These are phyloP conservation scores for Gymnobelideus leadbeateri DNA, from an alignment of 2,113 vertebrate genomes.

Conservation along the genomic window DNA sequence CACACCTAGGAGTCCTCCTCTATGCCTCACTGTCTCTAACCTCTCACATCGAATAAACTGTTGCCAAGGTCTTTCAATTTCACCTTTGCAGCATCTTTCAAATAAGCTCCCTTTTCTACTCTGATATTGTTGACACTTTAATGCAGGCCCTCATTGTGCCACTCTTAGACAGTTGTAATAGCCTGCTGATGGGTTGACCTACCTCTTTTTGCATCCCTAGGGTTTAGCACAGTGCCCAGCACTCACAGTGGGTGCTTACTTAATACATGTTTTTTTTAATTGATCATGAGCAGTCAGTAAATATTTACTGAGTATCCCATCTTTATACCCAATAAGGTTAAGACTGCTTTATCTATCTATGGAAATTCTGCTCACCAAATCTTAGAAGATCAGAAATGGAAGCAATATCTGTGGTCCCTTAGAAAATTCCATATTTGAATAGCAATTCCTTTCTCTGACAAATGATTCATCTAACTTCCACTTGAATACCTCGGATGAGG, in stretches of 20 bases:
- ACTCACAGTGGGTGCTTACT: no score
- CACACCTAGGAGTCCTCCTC: background rate
- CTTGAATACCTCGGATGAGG: background rate
- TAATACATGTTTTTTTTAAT: background rate
- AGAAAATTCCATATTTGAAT: background rate
- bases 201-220: background rate
- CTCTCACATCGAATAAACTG: background rate
- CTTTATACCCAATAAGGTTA: background rate
- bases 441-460: background rate
- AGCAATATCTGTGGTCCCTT: background rate
- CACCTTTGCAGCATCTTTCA: background rate
- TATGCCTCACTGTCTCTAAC: background rate
- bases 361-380: background rate
- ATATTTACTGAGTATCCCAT: background rate
- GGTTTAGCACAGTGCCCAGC: no score
- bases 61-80: rapidly evolving
- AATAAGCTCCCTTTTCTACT: background rate
- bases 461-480: background rate
- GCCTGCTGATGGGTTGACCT: background rate
- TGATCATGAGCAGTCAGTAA: background rate
- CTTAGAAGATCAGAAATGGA: background rate
- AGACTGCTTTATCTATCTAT: background rate
- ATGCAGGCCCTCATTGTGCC: background rate
- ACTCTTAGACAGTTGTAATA: background rate
- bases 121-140: background rate